A percentile compares a stretch with the other conserved stretches of the same genome.
Evolutionary conservation across 2,797 vertebrate species (phyloP).

Genomic region (Dromococcyx pavoninus): DNA sequence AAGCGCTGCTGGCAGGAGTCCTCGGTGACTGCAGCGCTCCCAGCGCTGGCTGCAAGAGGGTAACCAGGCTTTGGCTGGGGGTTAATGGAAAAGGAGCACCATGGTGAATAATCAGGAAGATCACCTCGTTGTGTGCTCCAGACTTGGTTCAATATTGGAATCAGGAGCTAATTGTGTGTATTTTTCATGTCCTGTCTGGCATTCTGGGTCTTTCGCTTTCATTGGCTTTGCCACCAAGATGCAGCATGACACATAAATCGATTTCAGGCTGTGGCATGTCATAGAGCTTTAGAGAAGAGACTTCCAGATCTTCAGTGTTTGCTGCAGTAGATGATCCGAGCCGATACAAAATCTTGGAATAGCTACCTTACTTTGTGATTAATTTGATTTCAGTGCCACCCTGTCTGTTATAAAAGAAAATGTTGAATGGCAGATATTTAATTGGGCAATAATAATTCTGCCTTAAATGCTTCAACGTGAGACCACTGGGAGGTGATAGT

Average conservation of each 20-base stretch:
- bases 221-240: neutral
- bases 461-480: slow-evolving; percentile 37
- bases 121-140: too few relatives aligned
- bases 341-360: neutral
- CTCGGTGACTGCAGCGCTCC: neutral
- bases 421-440: slow-evolving; percentile 7
- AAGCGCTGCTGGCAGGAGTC: neutral
- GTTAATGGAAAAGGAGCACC: neutral
- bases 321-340: neutral
- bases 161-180: neutral
- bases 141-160: neutral
- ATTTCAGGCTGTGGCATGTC: neutral
- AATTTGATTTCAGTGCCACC: neutral
- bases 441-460: slow-evolving; percentile 27
- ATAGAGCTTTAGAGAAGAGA: neutral
- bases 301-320: neutral
- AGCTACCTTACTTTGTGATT: neutral
- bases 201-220: neutral
- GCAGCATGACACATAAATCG: neutral
- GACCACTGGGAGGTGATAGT: slow-evolving; percentile 10
- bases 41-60: neutral
- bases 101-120: neutral
- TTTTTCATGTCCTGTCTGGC: neutral
- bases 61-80: neutral
- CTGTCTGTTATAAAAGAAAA: neutral